Evolutionary conservation across 2,113 vertebrate genomes (phyloP).

Genomic region (Elachura formosa): DNA sequence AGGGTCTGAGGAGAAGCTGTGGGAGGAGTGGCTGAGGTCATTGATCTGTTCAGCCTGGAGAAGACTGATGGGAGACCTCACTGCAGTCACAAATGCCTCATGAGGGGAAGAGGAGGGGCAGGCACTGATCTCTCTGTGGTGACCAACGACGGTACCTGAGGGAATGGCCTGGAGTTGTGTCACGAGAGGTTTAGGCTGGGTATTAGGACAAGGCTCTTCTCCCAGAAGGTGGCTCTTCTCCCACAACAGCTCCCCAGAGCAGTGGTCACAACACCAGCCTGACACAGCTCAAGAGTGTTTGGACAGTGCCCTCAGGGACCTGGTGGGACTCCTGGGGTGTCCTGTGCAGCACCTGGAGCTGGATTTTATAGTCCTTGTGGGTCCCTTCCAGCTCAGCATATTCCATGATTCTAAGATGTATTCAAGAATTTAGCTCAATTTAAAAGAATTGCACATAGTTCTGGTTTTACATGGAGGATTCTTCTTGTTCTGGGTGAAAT

Average conservation of each 20-base stretch:
- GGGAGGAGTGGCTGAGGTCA: neutral
- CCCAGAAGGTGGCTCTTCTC: neutral
- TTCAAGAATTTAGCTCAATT: neutral
- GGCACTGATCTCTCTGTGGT: neutral
- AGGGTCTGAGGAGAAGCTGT: neutral
- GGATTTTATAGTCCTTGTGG: fast-evolving
- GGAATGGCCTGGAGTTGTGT: neutral
- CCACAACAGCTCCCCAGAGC: neutral
- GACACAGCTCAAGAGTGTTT: fast-evolving
- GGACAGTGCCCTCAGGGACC: fast-evolving
- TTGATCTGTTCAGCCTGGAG: neutral
- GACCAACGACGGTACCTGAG: neutral
- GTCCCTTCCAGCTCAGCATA: neutral
- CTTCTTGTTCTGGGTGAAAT: neutral
- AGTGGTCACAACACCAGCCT: neutral
- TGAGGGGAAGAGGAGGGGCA: neutral
- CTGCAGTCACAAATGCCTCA: fast-evolving
- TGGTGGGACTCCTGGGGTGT: too few species aligned
- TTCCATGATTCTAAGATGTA: neutral
- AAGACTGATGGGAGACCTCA: neutral
- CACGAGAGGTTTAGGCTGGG: neutral
- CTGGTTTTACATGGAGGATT: neutral
- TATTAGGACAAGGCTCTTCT: neutral
- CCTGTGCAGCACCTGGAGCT: neutral
- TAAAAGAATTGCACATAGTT: neutral